Conservation (phyloP, 2,888 invertebrate species). For the Hetaerina titia region DNA sequence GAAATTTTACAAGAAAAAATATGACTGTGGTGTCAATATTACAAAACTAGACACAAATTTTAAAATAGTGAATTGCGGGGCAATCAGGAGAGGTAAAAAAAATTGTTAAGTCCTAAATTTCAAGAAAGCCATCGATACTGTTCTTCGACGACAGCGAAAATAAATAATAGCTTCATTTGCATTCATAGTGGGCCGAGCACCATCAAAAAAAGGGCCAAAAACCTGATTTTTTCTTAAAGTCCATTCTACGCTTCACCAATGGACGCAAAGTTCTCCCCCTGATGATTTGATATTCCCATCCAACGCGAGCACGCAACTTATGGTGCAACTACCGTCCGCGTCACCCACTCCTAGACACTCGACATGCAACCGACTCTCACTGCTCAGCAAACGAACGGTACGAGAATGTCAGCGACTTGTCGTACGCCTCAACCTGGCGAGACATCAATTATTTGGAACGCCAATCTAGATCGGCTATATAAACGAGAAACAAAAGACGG, state of each 20-base stretch:
- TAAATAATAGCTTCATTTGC: neutral
- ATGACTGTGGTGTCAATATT: no score
- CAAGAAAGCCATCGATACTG: no score
- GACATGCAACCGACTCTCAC: neutral
- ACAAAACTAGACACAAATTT: no score
- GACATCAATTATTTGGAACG: constrained; percentile 45
- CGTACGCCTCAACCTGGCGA: neutral
- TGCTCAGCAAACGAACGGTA: neutral
- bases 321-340: neutral
- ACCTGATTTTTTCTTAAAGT: neutral
- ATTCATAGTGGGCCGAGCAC: neutral
- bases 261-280: neutral
- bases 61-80: no score
- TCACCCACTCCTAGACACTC: constrained; percentile 10
- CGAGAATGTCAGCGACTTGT: neutral
- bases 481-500: neutral
- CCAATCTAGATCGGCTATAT: constrained; percentile 11
- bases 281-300: neutral
- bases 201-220: neutral
- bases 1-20: no score
- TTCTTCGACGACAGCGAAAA: no score
- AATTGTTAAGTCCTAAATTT: no score
- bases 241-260: neutral
- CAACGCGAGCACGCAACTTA: neutral
- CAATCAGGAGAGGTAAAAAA: no score